Evolutionary conservation across 1,140 invertebrate genomes (phyloP).

Genomic region (Lanistes nyassanus): DNA sequence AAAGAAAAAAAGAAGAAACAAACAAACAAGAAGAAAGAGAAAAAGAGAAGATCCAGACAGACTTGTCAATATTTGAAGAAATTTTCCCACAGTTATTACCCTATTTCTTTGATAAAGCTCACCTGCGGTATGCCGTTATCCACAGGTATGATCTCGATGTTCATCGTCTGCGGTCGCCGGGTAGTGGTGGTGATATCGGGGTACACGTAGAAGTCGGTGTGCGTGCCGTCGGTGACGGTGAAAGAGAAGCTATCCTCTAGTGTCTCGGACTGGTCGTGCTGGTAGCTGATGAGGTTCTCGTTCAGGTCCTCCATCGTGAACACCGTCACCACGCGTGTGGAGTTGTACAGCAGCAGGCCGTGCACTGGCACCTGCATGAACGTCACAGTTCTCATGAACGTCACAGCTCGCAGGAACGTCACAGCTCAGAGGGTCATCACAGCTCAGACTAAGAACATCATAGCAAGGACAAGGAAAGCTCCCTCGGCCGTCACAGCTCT

Average conservation of each 20-base stretch:
- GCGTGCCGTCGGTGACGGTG: constrained; percentile 65
- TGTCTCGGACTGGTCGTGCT: constrained; percentile 67
- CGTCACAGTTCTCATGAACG: background rate
- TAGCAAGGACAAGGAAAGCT: too few species aligned
- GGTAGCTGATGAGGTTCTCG: constrained; percentile 64
- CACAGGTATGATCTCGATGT: constrained; percentile 63
- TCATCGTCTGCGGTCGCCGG: constrained; percentile 56
- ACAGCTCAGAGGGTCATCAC: too few species aligned
- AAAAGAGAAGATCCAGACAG: too few species aligned
- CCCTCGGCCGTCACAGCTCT: too few species aligned
- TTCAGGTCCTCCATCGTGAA: constrained; percentile 65
- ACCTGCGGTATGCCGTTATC: constrained; percentile 64
- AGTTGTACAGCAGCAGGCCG: constrained; percentile 62
- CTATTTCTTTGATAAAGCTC: too few species aligned
- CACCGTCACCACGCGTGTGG: constrained; percentile 46
- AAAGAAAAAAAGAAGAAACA: too few species aligned
- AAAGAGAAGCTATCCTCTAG: constrained; percentile 64
- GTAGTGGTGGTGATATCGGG: constrained; percentile 54
- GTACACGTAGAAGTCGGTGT: constrained; percentile 64
- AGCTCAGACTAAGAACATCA: too few species aligned
- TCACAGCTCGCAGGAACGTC: too few species aligned
- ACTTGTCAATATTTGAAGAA: too few species aligned
- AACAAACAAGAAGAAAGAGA: too few species aligned
- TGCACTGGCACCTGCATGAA: constrained; percentile 56
- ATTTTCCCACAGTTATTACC: too few species aligned